Percentiles rank a stretch among this genome's conserved stretches.
phyloP scores from a whole-genome alignment of 2,113 vertebrate genomes.

The Microtus ochrogaster region DNA sequence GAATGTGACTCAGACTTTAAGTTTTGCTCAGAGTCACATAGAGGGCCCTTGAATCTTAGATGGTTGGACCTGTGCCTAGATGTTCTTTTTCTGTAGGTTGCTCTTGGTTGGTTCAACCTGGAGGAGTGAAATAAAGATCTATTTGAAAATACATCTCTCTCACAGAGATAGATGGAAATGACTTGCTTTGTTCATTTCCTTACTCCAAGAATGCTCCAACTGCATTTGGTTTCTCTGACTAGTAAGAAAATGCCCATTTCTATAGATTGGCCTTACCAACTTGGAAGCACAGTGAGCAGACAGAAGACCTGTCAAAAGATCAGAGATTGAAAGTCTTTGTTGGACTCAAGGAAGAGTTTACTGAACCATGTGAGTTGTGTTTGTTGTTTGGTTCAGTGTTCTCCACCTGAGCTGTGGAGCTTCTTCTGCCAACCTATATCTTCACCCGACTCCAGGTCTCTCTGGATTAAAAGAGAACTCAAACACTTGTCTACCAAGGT shows the following conservation, averaged over 20 bases:
- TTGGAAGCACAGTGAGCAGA: not conserved
- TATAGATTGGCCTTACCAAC: not conserved
- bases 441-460: not conserved
- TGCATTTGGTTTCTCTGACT: not conserved
- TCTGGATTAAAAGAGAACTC: not conserved
- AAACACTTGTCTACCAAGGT: not conserved
- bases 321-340: not conserved
- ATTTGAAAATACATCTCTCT: not conserved
- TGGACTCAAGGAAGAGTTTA: not conserved
- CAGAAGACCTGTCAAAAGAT: not conserved
- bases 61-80: not conserved
- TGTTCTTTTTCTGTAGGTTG: not conserved
- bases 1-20: not conserved
- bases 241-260: not conserved
- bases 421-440: not conserved
- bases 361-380: not conserved
- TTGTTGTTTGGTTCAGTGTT: not conserved
- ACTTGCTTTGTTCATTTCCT: not conserved
- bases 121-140: not conserved
- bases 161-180: not conserved
- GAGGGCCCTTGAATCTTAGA: not conserved
- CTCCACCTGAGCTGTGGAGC: not conserved
- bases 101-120: not conserved
- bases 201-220: not conserved
- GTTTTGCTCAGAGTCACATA: not conserved